Conservation (phyloP, 1,140 invertebrate genomes). For the Drosophila parabipectinata region DNA sequence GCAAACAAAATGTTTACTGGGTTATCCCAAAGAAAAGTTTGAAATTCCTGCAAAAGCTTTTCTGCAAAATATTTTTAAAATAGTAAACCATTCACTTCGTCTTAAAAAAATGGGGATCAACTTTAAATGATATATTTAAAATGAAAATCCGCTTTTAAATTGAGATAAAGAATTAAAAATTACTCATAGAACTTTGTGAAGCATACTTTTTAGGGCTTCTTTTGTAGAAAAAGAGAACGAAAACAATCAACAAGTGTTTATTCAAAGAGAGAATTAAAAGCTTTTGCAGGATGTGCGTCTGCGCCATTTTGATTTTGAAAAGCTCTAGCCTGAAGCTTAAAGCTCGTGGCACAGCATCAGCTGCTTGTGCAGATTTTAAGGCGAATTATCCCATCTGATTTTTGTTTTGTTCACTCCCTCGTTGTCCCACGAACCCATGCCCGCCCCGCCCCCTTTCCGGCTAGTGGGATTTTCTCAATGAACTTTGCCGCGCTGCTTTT, state of each 20-base stretch:
- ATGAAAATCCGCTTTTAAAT: background rate
- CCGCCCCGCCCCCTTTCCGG: background rate
- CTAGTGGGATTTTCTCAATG: constrained; percentile 52
- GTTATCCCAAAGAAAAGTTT: constrained; percentile 8
- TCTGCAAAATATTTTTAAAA: constrained; percentile 1
- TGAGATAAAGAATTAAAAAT: background rate
- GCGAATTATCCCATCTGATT: constrained; percentile 71
- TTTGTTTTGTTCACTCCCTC: constrained; percentile 57
- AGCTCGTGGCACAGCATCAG: constrained; percentile 63
- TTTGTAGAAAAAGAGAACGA: background rate
- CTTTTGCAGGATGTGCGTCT: constrained; percentile 44
- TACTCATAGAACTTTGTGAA: background rate
- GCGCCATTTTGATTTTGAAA: constrained; percentile 18
- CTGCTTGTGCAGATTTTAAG: constrained; percentile 59
- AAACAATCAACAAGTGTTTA: constrained; percentile 55
- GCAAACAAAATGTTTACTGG: constrained; percentile 19
- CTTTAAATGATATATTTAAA: background rate
- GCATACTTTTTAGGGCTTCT: background rate
- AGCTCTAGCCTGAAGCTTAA: constrained; percentile 23
- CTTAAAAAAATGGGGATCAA: background rate
- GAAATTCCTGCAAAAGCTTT: constrained; percentile 1
- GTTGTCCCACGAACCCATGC: background rate
- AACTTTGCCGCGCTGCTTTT: constrained; percentile 18
- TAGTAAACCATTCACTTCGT: background rate
- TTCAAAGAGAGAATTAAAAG: background rate